A percentile compares a stretch with the other conserved stretches of the same genome.
phyloP scores from a whole-genome alignment of 1,140 invertebrate species.

The Lepidurus couesii region DNA sequence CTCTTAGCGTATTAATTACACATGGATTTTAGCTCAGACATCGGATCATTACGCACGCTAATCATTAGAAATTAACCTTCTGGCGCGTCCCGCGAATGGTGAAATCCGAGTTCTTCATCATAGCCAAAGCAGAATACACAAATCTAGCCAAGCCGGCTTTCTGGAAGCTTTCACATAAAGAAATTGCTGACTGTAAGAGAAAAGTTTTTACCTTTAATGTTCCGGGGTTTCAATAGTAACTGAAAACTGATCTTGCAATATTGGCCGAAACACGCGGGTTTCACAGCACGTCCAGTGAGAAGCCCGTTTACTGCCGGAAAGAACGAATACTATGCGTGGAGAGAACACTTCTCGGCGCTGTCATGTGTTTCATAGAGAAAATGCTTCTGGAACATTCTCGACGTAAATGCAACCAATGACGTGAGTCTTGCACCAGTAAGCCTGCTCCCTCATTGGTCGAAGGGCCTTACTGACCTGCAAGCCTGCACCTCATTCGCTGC shows the following conservation, averaged over 20 bases:
- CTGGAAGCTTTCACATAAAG: not conserved
- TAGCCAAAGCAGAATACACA: not conserved
- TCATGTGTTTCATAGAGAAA: not conserved
- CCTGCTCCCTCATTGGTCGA: not conserved
- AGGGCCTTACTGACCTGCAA: not conserved
- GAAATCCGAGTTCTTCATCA: conserved; percentile 8
- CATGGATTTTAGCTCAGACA: conserved; percentile 13
- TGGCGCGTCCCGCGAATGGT: conserved; percentile 31
- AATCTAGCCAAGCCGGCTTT: not conserved
- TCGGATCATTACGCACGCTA: conserved; percentile 25
- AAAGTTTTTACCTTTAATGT: not conserved
- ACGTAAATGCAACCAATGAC: not conserved
- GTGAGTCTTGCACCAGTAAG: not conserved
- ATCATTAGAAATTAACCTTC: conserved; percentile 25
- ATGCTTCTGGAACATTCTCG: conserved; percentile 14
- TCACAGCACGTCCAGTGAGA: conserved; percentile 17
- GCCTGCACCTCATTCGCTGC: not conserved
- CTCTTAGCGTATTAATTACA: not conserved
- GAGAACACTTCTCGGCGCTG: not conserved
- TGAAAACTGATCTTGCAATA: not conserved
- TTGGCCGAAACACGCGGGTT: not conserved
- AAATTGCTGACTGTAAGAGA: not conserved
- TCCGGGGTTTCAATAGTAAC: not conserved
- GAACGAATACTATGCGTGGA: not conserved
- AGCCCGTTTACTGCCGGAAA: conserved; percentile 8